Percentiles rank a stretch among this genome's conserved stretches.
These are phyloP conservation scores for Orientallactaga sibirica DNA, from an alignment of 2,797 vertebrate genomes.

Conservation along the genomic window DNA sequence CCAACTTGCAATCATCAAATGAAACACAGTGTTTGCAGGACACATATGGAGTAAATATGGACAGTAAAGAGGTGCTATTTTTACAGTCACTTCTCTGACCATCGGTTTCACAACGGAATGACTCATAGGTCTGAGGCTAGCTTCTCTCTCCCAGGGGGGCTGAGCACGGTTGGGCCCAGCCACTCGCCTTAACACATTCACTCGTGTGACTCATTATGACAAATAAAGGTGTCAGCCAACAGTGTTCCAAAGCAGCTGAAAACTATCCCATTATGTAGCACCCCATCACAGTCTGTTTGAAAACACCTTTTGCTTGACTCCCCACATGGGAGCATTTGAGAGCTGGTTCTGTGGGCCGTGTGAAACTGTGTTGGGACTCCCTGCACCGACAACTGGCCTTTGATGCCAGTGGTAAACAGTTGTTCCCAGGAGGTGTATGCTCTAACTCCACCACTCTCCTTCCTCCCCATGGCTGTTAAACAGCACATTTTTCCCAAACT, in stretches of 20 bases:
- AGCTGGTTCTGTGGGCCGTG: constrained; percentile 33
- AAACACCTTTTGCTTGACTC: background rate
- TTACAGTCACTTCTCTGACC: constrained; percentile 77
- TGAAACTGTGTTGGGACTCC: constrained; percentile 4
- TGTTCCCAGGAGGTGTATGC: constrained; percentile 24
- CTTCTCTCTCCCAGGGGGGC: background rate
- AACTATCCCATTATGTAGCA: constrained; percentile 74
- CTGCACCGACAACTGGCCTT: background rate
- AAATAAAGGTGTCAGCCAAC: constrained; percentile 61
- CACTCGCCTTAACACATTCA: background rate
- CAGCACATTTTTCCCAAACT: background rate
- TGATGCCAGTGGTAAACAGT: constrained; percentile 68
- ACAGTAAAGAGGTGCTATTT: constrained; percentile 79
- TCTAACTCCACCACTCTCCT: background rate
- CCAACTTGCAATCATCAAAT: constrained; percentile 65
- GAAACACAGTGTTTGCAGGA: constrained; percentile 66
- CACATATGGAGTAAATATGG: constrained; percentile 82
- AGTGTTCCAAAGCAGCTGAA: constrained; percentile 71
- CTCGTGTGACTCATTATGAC: constrained; percentile 72
- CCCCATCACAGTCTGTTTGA: constrained; percentile 68
- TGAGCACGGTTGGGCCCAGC: background rate
- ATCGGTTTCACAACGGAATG: constrained; percentile 61
- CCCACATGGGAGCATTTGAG: constrained; percentile 78
- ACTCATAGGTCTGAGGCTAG: constrained; percentile 63
- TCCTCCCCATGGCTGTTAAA: background rate